Evolutionary conservation across 2,888 invertebrate species (phyloP).

Genomic region (Spisula subtruncata): DNA sequence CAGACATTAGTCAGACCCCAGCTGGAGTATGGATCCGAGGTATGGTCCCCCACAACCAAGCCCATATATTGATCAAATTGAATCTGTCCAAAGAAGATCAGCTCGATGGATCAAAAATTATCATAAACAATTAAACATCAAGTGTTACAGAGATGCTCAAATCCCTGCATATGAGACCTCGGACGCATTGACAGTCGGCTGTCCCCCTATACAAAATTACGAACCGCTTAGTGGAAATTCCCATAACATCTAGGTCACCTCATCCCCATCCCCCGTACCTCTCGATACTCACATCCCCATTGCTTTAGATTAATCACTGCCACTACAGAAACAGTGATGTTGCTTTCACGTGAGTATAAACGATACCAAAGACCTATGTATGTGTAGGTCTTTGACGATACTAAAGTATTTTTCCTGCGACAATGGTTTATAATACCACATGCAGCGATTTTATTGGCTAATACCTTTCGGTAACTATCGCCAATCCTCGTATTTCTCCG

Average conservation of each 20-base stretch:
- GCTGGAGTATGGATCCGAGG: conserved; percentile 43
- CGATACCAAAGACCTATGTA: conserved; percentile 1
- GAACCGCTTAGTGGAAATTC: not conserved
- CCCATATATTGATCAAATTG: conserved; percentile 1
- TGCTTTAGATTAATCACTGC: not conserved
- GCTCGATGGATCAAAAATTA: conserved; percentile 9
- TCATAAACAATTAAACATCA: not conserved
- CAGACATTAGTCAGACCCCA: conserved; percentile 5
- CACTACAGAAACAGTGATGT: not conserved
- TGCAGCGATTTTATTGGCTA: conserved; percentile 1
- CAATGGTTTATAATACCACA: conserved; percentile 1
- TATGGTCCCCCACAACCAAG: conserved; percentile 17
- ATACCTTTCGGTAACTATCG: conserved; percentile 1
- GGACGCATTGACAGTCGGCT: not conserved
- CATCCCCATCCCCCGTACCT: not conserved
- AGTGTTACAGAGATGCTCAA: not conserved
- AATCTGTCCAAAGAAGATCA: conserved; percentile 15
- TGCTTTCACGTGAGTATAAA: not conserved
- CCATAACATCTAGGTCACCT: not conserved
- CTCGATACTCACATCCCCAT: not conserved
- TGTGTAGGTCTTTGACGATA: conserved; percentile 1
- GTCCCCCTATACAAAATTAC: conserved; percentile 1
- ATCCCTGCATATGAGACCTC: not conserved
- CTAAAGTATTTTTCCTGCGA: conserved; percentile 1
- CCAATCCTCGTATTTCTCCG: not conserved